Base-by-base conservation (phyloP, 2,888 invertebrate genomes). In the Malachius bipustulatus region DNA sequence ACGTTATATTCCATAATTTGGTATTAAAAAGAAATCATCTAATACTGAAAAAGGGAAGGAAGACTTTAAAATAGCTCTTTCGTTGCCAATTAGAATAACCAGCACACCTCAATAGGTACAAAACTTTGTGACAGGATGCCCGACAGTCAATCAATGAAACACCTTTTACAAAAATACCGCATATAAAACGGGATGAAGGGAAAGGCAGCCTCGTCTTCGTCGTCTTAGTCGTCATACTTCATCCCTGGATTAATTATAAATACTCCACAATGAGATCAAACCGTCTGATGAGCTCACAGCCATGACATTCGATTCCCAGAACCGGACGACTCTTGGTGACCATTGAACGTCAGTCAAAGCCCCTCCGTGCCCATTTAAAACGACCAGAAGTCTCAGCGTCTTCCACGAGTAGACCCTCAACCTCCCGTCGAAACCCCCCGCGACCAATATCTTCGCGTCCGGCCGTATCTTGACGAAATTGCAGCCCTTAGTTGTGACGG, bases 341-440 rank as follows among this genome's bases (percentile, higher is more conserved):
- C 78, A 84, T 28, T 71, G 71, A 37, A 84, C 70, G 57, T 82
- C 81, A 53, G 79, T 75, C 32, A 85, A 68, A 19, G 76, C 70
- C 43, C 72, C 71, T 43, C 71, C 74, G 50, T 87, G 84, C 49
- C 81, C 77, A 1, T 75, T 76, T 24, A 87, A 64, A 33, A 82
- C 80, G 2, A 75, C 83, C 39, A 85, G 60, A 3, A 76, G 73
- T 34, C 79, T 67, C 26, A 83, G 60, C 35, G 77, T 79, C 56
- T 75, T 82, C 79, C 81, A 82, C 2, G 84, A 83, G 57, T 77
- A 83, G 42, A 84, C 70, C 43, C 83, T 69, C 40, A 83, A 64
- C 41, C 76, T 70, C 2, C 81, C 77, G 52, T 87, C 84, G 79
- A 82, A 82, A 16, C 82, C 79, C 8, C 78, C 85, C 0, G 74